Evolutionary conservation across 1,140 invertebrate genomes (phyloP).

Genomic region (Thaumatotibia leucotreta): DNA sequence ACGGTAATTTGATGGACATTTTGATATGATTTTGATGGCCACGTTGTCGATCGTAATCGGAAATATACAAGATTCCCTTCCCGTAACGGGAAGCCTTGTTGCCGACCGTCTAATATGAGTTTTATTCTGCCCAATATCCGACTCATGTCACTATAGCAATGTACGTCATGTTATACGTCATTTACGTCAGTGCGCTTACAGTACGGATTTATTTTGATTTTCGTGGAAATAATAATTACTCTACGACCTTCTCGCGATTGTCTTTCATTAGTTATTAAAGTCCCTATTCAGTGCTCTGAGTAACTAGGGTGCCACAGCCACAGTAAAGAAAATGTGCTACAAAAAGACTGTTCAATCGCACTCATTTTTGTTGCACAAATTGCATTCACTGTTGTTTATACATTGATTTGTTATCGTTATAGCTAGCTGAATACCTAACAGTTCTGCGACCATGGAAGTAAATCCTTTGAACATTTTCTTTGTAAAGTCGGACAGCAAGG

Average conservation of each 20-base stretch:
- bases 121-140: too few species aligned
- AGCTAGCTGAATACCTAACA: not conserved
- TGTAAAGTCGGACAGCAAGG: slow-evolving; percentile 96
- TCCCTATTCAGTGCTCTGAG: not conserved
- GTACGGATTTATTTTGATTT: not conserved
- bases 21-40: too few species aligned
- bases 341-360: not conserved
- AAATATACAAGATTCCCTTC: too few species aligned
- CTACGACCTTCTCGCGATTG: not conserved
- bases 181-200: not conserved
- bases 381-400: slow-evolving; percentile 12
- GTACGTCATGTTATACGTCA: too few species aligned
- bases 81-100: too few species aligned
- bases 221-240: not conserved
- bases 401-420: slow-evolving; percentile 9
- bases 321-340: not conserved
- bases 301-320: not conserved
- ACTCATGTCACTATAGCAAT: too few species aligned
- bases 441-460: slow-evolving; percentile 82
- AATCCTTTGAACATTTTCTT: slow-evolving; percentile 94
- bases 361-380: not conserved
- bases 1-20: too few species aligned
- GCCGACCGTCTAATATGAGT: too few species aligned
- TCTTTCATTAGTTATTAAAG: not conserved
- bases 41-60: too few species aligned